phyloP scores from a whole-genome alignment of 2,113 vertebrate species.

The Garra rufa region DNA sequence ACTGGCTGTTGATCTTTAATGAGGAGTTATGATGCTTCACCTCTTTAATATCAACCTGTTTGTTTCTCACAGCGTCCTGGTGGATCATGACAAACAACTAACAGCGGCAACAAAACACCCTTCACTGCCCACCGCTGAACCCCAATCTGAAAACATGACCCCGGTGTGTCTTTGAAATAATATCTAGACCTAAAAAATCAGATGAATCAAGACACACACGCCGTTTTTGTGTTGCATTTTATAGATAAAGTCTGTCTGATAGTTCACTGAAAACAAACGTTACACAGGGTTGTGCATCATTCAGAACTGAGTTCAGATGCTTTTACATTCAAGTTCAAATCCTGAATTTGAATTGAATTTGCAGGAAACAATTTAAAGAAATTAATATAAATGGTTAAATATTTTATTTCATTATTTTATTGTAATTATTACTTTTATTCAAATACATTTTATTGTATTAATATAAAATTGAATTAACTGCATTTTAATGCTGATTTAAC shows the following conservation, averaged over 20 bases:
- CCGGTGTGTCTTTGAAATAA: constrained; percentile 19
- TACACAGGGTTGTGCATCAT: constrained; percentile 13
- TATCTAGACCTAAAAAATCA: neutral
- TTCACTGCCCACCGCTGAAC: neutral
- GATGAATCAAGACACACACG: constrained; percentile 2
- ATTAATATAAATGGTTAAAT: too few species aligned
- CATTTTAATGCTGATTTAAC: too few species aligned
- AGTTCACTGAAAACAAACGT: neutral
- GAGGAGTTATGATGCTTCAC: neutral
- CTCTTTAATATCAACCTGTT: constrained; percentile 13
- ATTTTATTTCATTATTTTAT: too few species aligned
- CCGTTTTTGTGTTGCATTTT: constrained; percentile 6
- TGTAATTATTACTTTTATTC: neutral
- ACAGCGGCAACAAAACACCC: constrained; percentile 56
- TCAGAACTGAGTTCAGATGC: constrained; percentile 15
- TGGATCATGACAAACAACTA: constrained; percentile 96
- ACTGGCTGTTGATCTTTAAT: neutral
- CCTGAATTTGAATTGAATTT: neutral
- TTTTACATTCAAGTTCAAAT: neutral
- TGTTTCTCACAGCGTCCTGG: constrained; percentile 86
- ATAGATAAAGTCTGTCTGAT: neutral
- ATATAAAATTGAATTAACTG: neutral
- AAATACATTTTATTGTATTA: neutral
- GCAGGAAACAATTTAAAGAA: neutral
- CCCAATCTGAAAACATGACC: constrained; percentile 24